Evolutionary conservation across 2,888 invertebrate genomes (phyloP).

Genomic region (Drosophila mettleri): DNA sequence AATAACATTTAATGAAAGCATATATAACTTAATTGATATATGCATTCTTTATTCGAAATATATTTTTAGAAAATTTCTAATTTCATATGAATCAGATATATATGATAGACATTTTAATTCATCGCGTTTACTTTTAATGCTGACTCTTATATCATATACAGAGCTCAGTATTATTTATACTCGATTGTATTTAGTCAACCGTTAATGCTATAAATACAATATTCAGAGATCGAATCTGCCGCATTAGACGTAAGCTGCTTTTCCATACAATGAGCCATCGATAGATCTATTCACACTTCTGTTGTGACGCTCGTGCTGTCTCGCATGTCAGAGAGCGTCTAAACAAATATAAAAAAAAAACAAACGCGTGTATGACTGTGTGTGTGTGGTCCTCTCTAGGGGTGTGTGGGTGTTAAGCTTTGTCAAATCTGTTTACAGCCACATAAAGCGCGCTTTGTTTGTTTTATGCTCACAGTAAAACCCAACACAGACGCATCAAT

Average conservation of each 20-base stretch:
- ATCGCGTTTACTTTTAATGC: background rate
- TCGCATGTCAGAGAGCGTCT: slow-evolving; percentile 47
- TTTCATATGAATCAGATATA: background rate
- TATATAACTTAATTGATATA: background rate
- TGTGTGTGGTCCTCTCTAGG: slow-evolving; percentile 24
- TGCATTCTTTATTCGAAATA: background rate
- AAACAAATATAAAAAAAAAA: slow-evolving; percentile 21
- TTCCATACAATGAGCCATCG: slow-evolving; percentile 34
- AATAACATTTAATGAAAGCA: background rate
- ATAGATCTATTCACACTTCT: slow-evolving; percentile 72
- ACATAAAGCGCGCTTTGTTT: slow-evolving; percentile 56
- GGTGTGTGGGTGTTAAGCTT: slow-evolving; percentile 42
- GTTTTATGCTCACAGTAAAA: slow-evolving; percentile 37
- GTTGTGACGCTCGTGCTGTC: slow-evolving; percentile 57
- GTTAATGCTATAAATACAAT: slow-evolving; percentile 8
- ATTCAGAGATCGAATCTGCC: slow-evolving; percentile 25
- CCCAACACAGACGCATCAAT: slow-evolving; percentile 55
- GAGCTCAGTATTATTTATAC: background rate
- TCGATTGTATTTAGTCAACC: slow-evolving; percentile 1
- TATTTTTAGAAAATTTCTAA: background rate
- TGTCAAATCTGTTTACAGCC: slow-evolving; percentile 43
- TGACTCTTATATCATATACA: background rate
- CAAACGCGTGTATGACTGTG: background rate
- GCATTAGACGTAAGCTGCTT: slow-evolving; percentile 53
- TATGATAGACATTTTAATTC: background rate